phyloP scores from a whole-genome alignment of 2,113 vertebrate genomes.

The Orthonyx spaldingii region DNA sequence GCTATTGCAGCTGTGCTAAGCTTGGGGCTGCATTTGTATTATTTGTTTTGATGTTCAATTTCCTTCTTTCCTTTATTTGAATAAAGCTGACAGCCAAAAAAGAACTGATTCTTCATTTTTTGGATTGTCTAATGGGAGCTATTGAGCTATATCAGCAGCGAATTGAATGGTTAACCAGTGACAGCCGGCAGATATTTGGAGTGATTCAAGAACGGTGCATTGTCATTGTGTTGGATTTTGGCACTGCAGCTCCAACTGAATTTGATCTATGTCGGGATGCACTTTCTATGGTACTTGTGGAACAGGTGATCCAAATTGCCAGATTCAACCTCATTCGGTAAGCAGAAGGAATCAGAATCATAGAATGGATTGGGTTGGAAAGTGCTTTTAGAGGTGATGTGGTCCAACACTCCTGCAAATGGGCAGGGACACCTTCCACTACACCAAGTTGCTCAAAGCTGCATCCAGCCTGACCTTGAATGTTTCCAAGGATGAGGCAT shows the following conservation, averaged over 20 bases:
- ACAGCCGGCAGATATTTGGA: slow-evolving; percentile 78
- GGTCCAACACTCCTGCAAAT: background rate
- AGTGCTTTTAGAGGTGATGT: background rate
- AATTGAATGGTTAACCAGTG: slow-evolving; percentile 78
- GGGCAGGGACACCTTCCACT: background rate
- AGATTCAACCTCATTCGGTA: slow-evolving; percentile 80
- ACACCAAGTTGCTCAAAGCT: background rate
- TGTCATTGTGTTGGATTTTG: slow-evolving; percentile 72
- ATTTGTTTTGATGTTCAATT: slow-evolving; percentile 44
- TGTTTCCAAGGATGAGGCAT: background rate
- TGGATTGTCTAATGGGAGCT: slow-evolving; percentile 55
- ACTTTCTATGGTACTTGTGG: slow-evolving; percentile 70
- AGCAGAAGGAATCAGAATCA: slow-evolving; percentile 27
- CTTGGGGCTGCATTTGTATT: slow-evolving; percentile 37
- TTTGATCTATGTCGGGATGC: slow-evolving; percentile 64
- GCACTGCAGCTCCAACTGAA: slow-evolving; percentile 24
- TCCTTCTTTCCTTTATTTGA: slow-evolving; percentile 26
- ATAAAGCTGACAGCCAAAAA: slow-evolving; percentile 77
- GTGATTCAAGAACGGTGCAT: slow-evolving; percentile 75
- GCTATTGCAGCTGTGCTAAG: slow-evolving; percentile 43
- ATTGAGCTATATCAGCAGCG: slow-evolving; percentile 67
- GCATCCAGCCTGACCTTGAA: background rate
- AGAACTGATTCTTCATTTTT: slow-evolving; percentile 68
- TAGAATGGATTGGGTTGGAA: background rate
- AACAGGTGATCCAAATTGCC: slow-evolving; percentile 73